Conservation (phyloP, 1,140 invertebrate genomes). For the Carcinoscorpius rotundicauda region DNA sequence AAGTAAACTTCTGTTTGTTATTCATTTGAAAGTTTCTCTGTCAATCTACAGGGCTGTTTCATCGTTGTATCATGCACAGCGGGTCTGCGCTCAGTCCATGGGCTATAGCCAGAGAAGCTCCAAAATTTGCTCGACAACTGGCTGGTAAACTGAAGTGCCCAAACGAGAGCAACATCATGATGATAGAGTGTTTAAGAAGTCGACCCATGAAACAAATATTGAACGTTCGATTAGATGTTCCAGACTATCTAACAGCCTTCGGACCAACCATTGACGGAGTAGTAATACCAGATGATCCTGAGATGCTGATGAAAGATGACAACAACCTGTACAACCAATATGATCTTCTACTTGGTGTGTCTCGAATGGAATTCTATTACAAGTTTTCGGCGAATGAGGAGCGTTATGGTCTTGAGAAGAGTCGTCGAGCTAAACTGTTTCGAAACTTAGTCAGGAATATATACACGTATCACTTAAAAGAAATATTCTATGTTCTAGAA, state of each 20-base stretch:
- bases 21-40: too few relatives aligned
- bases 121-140: constrained; percentile 19
- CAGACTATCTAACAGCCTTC: constrained; percentile 72
- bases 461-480: constrained; percentile 24
- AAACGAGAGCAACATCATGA: constrained; percentile 40
- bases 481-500: constrained; percentile 87
- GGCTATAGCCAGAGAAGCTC: constrained; percentile 40
- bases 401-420: constrained; percentile 83
- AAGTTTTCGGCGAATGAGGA: constrained; percentile 64
- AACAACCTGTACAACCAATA: constrained; percentile 42
- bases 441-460: constrained; percentile 72
- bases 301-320: constrained; percentile 21
- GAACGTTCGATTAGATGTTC: constrained; percentile 57
- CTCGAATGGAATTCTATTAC: constrained; percentile 15
- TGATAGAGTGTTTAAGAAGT: constrained; percentile 68
- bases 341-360: constrained; percentile 70
- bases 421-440: constrained; percentile 76
- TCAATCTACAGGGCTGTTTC: constrained; percentile 46
- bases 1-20: too few relatives aligned
- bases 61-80: constrained; percentile 59
- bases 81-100: constrained; percentile 64
- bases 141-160: constrained; percentile 20
- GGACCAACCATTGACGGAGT: constrained; percentile 73
- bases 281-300: constrained; percentile 33
- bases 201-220: constrained; percentile 45